These are phyloP conservation scores for Alviniconcha marisindica DNA, from an alignment of 1,140 invertebrate species.

Conservation along the genomic window DNA sequence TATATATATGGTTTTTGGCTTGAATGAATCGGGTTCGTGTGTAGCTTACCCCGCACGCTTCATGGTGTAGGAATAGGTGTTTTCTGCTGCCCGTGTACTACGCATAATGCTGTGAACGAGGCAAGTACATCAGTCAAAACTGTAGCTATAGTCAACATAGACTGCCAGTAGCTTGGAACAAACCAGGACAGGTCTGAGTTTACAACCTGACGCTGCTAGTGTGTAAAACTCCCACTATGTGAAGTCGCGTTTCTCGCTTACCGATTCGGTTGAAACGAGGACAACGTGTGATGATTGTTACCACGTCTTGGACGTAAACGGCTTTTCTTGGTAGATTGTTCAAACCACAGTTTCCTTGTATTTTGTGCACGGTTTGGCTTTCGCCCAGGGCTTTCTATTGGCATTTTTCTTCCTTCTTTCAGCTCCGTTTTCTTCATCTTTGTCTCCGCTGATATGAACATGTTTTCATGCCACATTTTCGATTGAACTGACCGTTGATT, in stretches of 20 bases:
- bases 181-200: neutral
- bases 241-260: too few species aligned
- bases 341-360: neutral
- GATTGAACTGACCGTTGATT: neutral
- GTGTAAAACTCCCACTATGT: too few species aligned
- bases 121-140: neutral
- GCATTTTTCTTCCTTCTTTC: neutral
- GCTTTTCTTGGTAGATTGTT: neutral
- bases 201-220: neutral
- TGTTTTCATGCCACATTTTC: neutral
- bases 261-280: too few species aligned
- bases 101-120: too few species aligned
- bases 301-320: neutral
- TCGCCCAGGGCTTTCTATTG: constrained; percentile 12
- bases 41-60: too few species aligned
- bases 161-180: neutral
- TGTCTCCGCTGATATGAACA: neutral
- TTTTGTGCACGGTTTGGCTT: neutral
- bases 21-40: too few species aligned
- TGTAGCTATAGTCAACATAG: neutral
- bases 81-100: too few species aligned
- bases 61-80: too few species aligned
- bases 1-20: too few species aligned
- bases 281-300: neutral
- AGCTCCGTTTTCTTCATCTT: neutral